phyloP scores from a whole-genome alignment of 2,113 vertebrate species.

The Gymnorhina tibicen region DNA sequence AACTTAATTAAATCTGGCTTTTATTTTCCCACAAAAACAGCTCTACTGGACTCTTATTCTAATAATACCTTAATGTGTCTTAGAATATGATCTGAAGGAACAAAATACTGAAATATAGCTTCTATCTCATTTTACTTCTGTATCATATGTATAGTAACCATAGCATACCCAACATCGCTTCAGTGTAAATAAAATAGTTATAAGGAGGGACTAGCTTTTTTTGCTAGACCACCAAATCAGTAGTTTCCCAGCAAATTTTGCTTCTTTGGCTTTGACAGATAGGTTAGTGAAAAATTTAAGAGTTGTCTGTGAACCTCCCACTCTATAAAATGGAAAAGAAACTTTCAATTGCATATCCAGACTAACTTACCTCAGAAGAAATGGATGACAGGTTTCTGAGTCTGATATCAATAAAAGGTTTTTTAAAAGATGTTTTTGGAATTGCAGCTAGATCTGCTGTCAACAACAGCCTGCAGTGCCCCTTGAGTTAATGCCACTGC shows the following conservation, averaged over 20 bases:
- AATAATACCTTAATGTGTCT: neutral
- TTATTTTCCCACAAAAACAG: conserved; percentile 54
- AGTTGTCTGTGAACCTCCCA: neutral
- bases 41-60: conserved; percentile 47
- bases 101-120: neutral
- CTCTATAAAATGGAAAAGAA: neutral
- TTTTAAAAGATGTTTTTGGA: neutral
- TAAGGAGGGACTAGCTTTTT: neutral
- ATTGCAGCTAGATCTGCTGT: neutral
- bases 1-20: conserved; percentile 57
- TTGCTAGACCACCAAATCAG: neutral
- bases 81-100: neutral
- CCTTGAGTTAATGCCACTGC: neutral
- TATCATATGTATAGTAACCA: conserved; percentile 61
- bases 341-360: neutral
- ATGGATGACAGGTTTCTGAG: neutral
- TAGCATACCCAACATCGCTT: neutral
- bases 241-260: neutral
- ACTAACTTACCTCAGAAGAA: neutral
- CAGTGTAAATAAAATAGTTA: conserved; percentile 56
- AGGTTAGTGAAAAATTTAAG: neutral
- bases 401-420: neutral
- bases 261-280: neutral
- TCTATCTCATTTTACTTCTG: conserved; percentile 32
- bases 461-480: neutral